Evolutionary conservation across 2,797 vertebrate species (phyloP), one percentile per base, ranked within the genome.

Genomic region (Pterois miles): DNA sequence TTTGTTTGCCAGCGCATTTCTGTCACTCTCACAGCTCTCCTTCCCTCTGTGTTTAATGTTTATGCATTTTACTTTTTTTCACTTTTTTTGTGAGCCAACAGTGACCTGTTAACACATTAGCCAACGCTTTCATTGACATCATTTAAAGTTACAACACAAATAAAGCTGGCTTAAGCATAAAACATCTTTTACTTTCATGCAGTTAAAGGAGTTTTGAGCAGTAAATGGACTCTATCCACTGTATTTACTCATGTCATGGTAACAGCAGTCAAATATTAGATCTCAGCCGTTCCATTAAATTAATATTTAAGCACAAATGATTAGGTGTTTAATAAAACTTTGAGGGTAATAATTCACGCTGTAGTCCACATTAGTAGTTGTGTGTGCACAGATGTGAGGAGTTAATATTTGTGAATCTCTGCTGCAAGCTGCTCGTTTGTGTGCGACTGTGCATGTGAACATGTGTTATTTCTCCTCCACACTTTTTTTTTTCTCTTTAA

Each of bases 1-100:
- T 94, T 93, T 94, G 92, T 93, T 89, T 88, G 86, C 87, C 59
- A 40, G 59, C 62, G 43, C 84, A 86, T 89, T 90, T 91, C 91
- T 91, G 91, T 92, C 90, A 85, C 86, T 90, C 86, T 85, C 71
- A 2, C 74, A 53, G 78, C 81, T 75, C 81, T 64, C 58, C 8
- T 69, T 76, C 89, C 84, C 70, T 59, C 76, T 40, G 52, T 31
- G 82, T 89, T 88, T 85, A 86, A 89, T 86, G 86, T 90, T 90
- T 81, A 86, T 82, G 79, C 80, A 70, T 81, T 80, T 80, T 8
- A 67, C 52, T 64, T 65, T 62, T 72, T 60, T 65, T 11, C 54
- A 25, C 18, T 66, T 50, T 48, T 79, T 77, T 73, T 73, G 57
- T 25, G 60, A 74, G 67, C 64, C 27, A 74, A 68, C 48, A 63